Base-by-base conservation (phyloP, 2,888 invertebrate species). In the Hypomecis punctinalis region DNA sequence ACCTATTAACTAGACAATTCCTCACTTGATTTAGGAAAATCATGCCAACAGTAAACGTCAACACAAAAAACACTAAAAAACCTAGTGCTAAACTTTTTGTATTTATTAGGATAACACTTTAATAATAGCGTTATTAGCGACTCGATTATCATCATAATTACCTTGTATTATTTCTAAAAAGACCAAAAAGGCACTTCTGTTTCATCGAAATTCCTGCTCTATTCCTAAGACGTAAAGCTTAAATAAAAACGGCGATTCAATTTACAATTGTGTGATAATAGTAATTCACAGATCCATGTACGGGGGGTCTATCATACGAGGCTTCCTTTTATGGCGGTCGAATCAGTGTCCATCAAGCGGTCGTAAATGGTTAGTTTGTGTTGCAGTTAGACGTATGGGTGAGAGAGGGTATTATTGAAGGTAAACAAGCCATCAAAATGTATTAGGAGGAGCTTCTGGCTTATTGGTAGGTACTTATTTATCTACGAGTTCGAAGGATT, bases 261-360 rank as follows among this genome's bases (percentile, higher is more conserved):
- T 78, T 75, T 79, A 76, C 77, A 79, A 79, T 81, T 77, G 47
- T 42, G 55, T 83, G 83, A 77, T 81, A 80, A 81, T 79, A 82
- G 77, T 78, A 81, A 84, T 86, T 86, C 84, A 85, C 83, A 82
- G 76, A 66, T 67, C 76, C 81, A 79, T 74, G 73, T 70, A 74
- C 74, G 75, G 79, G 74, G 33, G 74, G 72, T 73, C 69, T 73
- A 75, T 81, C 75, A 77, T 71, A 69, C 40, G 72, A 71, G 73
- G 62, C 72, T 33, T 40, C 84, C 80, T 52, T 83, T 77, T 76
- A 85, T 66, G 83, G 86, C 61, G 68, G 69, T 58, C 69, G 67
- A 75, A 76, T 80, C 78, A 79, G 65, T 71, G 76, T 78, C 71
- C 71, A 73, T 78, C 77, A 73, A 72, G 71, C 71, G 57, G 72